Evolutionary conservation across 2,113 vertebrate genomes (phyloP).

Genomic region (Otocyon megalotis): DNA sequence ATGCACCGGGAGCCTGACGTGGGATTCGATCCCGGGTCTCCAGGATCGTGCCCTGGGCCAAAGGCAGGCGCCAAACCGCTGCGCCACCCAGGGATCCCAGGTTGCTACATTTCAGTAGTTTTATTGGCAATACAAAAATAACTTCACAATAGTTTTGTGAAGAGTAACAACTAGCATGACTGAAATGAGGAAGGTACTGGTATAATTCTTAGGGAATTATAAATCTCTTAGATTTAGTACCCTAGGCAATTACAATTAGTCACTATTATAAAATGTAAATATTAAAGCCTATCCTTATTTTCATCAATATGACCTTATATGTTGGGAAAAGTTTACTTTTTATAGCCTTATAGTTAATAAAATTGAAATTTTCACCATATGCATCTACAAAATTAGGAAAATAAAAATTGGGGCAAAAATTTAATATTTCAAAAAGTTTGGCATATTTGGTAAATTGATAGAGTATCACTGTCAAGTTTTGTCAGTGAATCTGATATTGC

Average conservation of each 20-base stretch:
- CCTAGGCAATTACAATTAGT: not conserved
- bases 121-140: not conserved
- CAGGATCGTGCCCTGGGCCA: too few relatives aligned
- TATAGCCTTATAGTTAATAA: not conserved
- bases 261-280: conserved; percentile 30
- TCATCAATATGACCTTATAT: conserved; percentile 17
- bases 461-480: not conserved
- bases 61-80: too few relatives aligned
- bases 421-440: conserved; percentile 13
- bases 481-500: not conserved
- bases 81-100: too few relatives aligned
- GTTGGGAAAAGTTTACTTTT: conserved; percentile 19
- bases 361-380: not conserved
- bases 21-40: too few relatives aligned
- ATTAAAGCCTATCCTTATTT: not conserved
- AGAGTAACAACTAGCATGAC: conserved; percentile 23
- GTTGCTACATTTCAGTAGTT: not conserved
- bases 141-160: conserved; percentile 37
- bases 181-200: not conserved
- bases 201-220: conserved; percentile 29
- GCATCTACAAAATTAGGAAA: conserved; percentile 36
- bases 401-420: not conserved
- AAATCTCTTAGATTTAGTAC: conserved; percentile 45
- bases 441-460: conserved; percentile 20
- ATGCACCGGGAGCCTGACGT: too few relatives aligned